Conservation (phyloP, 1,140 invertebrate species). For the Acromyrmex heyeri region DNA sequence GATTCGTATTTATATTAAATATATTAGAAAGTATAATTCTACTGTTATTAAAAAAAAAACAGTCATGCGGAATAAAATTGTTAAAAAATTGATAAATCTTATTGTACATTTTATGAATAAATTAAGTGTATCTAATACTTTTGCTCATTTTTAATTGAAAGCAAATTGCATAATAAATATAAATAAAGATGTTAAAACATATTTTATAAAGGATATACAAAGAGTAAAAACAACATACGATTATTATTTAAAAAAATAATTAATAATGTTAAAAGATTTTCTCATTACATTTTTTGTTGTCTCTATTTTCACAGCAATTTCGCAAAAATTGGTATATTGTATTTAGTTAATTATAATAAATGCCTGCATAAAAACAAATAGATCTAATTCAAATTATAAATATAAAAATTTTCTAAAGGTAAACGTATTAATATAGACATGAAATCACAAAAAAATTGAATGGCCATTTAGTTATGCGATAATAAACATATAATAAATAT, state of each 20-base stretch:
- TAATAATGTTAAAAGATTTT: slow-evolving; percentile 56
- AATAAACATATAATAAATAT: not conserved
- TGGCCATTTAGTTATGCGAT: not conserved
- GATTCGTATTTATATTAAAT: not conserved
- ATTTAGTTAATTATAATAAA: not conserved
- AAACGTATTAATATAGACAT: slow-evolving; percentile 4
- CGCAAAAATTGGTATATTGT: not conserved
- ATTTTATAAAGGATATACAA: not conserved
- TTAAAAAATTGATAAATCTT: not conserved
- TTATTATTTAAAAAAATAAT: slow-evolving; percentile 50
- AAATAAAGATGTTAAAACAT: not conserved
- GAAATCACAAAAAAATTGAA: not conserved
- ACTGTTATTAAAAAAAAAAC: slow-evolving; percentile 5
- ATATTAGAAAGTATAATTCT: not conserved
- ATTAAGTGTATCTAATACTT: not conserved
- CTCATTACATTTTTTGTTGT: slow-evolving; percentile 30
- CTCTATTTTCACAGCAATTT: slow-evolving; percentile 39
- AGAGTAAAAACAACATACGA: not conserved
- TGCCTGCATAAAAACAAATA: not conserved
- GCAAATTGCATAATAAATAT: not conserved
- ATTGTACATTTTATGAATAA: not conserved
- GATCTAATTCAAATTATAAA: not conserved
- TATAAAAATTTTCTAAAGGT: not conserved
- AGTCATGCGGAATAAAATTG: not conserved
- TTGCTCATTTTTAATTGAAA: not conserved